Evolutionary conservation across 2,797 vertebrate species (phyloP).

Genomic region (Podargus strigoides): DNA sequence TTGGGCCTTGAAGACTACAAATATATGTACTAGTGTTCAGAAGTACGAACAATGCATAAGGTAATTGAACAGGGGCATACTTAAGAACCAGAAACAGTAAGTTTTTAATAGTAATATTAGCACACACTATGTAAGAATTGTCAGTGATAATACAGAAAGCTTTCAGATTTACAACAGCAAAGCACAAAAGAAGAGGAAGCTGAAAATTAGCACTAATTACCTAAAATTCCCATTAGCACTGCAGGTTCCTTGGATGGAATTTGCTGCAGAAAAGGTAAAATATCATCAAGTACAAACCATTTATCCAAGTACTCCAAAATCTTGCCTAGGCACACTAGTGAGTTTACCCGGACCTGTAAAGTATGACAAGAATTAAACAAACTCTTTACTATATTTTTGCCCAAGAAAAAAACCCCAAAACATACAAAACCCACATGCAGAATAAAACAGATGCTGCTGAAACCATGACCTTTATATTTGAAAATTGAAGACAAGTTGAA

Average conservation of each 20-base stretch:
- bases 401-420: not conserved
- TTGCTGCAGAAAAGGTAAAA: slow-evolving; percentile 95
- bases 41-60: not conserved
- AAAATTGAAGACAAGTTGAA: not conserved
- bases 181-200: not conserved
- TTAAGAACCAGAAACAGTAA: not conserved
- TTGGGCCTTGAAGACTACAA: not conserved
- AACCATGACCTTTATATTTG: not conserved
- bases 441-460: not conserved
- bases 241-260: slow-evolving; percentile 98
- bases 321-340: slow-evolving; percentile 95
- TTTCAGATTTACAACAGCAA: not conserved
- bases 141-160: not conserved
- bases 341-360: slow-evolving; percentile 94
- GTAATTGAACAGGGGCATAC: not conserved
- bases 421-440: not conserved
- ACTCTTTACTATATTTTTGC: not conserved
- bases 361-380: not conserved
- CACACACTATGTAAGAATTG: not conserved
- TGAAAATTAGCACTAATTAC: slow-evolving; percentile 73
- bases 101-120: not conserved
- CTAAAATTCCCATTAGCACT: slow-evolving; percentile 96
- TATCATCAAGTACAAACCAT: slow-evolving; percentile 98
- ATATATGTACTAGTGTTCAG: not conserved
- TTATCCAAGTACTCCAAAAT: slow-evolving; percentile 98